A percentile compares a stretch with the other conserved stretches of the same genome.
phyloP scores from a whole-genome alignment of 2,113 vertebrate species.

The Gallinago paraguaiae region DNA sequence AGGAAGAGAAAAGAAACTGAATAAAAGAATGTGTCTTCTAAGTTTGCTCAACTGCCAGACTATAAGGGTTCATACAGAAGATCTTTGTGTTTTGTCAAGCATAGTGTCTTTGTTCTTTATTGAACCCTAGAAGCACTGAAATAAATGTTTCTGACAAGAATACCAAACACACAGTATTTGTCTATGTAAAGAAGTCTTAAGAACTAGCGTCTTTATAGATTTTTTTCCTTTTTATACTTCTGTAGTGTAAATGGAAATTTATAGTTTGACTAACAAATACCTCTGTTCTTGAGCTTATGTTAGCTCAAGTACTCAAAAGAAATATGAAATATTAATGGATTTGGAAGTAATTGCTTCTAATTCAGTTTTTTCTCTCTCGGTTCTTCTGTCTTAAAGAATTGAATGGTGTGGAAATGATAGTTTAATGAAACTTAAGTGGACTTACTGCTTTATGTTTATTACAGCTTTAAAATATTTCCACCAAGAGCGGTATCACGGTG shows the following conservation, averaged over 20 bases:
- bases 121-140: background rate
- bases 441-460: background rate
- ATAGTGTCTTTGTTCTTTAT: background rate
- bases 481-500: accelerated
- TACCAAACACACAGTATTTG: background rate
- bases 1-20: background rate
- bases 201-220: background rate
- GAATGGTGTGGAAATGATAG: background rate
- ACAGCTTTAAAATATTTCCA: background rate
- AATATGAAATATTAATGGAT: background rate
- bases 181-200: background rate
- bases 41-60: background rate
- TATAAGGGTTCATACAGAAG: background rate
- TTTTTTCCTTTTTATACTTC: background rate
- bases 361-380: background rate
- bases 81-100: background rate
- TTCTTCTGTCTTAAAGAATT: background rate
- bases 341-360: background rate
- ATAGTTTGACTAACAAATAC: background rate
- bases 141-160: background rate
- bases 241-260: background rate
- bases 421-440: background rate
- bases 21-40: background rate
- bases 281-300: background rate
- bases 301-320: background rate